Percentiles rank a stretch among this genome's conserved stretches.
Conservation (phyloP, 2,888 invertebrate species). For the Clanis bilineata region DNA sequence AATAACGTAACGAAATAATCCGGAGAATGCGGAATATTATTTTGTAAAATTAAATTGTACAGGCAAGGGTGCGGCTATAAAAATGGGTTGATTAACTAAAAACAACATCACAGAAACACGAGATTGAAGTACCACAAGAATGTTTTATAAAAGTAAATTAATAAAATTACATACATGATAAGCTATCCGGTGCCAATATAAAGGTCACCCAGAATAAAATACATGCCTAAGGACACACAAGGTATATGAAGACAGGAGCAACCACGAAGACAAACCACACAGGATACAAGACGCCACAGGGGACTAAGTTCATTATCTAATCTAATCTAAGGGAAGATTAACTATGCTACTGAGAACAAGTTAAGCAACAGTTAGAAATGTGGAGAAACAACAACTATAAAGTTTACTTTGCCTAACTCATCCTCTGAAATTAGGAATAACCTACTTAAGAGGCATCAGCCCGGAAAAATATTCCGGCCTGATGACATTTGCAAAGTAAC, state of each 20-base stretch:
- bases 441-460: constrained; percentile 29
- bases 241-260: constrained; percentile 38
- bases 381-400: constrained; percentile 7
- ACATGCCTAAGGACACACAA: constrained; percentile 59
- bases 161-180: constrained; percentile 29
- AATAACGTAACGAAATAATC: background rate
- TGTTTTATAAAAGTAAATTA: constrained; percentile 28
- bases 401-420: constrained; percentile 39
- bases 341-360: constrained; percentile 62
- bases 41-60: constrained; percentile 26
- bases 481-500: constrained; percentile 40
- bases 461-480: constrained; percentile 41
- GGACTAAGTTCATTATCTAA: constrained; percentile 51
- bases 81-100: constrained; percentile 29
- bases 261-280: constrained; percentile 52
- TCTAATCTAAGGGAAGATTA: constrained; percentile 50
- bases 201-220: constrained; percentile 49
- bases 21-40: background rate
- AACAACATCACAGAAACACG: constrained; percentile 23
- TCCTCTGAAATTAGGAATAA: constrained; percentile 41
- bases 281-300: constrained; percentile 50
- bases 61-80: constrained; percentile 43
- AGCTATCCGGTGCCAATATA: constrained; percentile 41
- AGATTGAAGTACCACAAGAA: constrained; percentile 27
- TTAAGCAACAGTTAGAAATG: constrained; percentile 30